These are phyloP conservation scores for Alligator mississippiensis DNA, from an alignment of 2,113 vertebrate species.

Conservation along the genomic window DNA sequence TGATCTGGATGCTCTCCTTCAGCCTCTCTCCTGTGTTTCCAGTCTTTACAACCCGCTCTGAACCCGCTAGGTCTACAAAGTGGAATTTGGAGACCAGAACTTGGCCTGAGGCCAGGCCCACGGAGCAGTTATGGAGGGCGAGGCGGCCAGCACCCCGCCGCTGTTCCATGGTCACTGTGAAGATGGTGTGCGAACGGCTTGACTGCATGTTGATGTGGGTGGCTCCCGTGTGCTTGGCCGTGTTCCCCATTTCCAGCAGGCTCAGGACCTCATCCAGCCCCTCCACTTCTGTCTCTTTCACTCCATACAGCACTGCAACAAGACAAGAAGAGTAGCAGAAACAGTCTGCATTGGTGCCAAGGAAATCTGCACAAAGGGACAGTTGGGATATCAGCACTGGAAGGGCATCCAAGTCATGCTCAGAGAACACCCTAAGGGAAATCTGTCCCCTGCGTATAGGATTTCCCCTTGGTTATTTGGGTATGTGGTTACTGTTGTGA, in stretches of 20 bases:
- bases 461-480: not conserved
- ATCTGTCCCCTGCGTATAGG: not conserved
- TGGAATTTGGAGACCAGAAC: constrained; percentile 95
- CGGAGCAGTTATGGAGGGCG: not conserved
- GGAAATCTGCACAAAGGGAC: not conserved
- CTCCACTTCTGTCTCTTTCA: constrained; percentile 95
- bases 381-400: not conserved
- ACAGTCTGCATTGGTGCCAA: accelerated
- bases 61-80: constrained; percentile 96
- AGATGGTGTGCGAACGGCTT: constrained; percentile 95
- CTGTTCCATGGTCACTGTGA: constrained; percentile 94
- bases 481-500: not conserved
- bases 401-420: not conserved
- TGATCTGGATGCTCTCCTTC: constrained; percentile 97
- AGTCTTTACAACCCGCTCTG: constrained; percentile 91
- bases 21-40: constrained; percentile 94
- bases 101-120: constrained; percentile 70
- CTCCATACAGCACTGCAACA: constrained; percentile 88
- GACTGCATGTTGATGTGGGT: constrained; percentile 93
- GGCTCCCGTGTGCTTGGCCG: constrained; percentile 92
- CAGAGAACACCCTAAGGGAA: not conserved
- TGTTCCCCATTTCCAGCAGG: constrained; percentile 94
- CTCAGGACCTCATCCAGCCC: constrained; percentile 96
- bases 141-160: constrained; percentile 82
- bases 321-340: not conserved